Evolutionary conservation across 2,113 vertebrate species (phyloP).

Genomic region (Chiloscyllium plagiosum): DNA sequence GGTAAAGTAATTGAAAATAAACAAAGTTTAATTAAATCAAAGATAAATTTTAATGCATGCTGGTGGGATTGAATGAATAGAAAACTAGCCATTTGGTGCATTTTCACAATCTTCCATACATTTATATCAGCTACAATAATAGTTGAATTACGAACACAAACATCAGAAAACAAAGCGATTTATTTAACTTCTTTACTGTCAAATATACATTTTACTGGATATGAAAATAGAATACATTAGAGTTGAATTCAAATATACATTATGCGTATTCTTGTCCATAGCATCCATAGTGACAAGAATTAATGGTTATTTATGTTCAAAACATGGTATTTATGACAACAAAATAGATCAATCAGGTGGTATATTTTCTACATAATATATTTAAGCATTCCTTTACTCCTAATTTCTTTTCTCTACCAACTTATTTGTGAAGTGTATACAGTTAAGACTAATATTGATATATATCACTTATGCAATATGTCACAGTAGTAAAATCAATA

Average conservation of each 20-base stretch:
- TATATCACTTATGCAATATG: not conserved
- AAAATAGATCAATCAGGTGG: not conserved
- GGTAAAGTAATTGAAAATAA: not conserved
- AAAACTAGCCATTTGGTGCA: not conserved
- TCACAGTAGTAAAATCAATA: slow-evolving; percentile 26
- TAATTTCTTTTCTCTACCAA: not conserved
- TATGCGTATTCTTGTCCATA: slow-evolving; percentile 9
- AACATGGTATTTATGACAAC: not conserved
- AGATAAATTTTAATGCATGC: not conserved
- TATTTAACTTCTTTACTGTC: slow-evolving; percentile 41
- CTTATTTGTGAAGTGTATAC: slow-evolving; percentile 18
- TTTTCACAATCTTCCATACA: not conserved
- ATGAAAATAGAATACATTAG: slow-evolving; percentile 41
- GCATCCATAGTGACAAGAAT: not conserved
- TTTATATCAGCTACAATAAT: not conserved
- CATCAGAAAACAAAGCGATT: not conserved
- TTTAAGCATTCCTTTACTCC: slow-evolving; percentile 2
- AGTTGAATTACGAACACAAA: not conserved
- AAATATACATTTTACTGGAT: slow-evolving; percentile 41
- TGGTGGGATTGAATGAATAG: not conserved
- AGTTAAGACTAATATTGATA: slow-evolving; percentile 7
- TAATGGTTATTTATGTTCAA: not conserved
- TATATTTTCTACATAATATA: not conserved
- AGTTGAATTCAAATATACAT: slow-evolving; percentile 27
- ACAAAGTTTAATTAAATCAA: not conserved